Conservation (phyloP, 2,888 invertebrate genomes). For the Pinctada fucata region DNA sequence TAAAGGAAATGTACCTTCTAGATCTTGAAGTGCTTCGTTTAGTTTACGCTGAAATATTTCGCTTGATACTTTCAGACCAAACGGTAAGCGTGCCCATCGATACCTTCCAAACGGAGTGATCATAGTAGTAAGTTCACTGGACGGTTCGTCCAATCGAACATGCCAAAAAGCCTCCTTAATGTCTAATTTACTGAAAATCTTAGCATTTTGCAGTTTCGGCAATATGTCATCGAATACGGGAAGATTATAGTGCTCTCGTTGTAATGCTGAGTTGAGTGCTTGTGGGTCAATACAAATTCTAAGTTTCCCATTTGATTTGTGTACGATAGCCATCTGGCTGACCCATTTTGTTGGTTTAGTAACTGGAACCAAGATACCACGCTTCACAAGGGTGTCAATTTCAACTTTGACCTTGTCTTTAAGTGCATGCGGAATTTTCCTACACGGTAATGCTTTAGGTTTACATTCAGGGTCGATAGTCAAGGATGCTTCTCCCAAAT, state of each 20-base stretch:
- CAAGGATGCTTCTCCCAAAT: constrained; percentile 23
- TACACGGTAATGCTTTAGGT: constrained; percentile 20
- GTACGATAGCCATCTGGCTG: not conserved
- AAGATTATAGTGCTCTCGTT: constrained; percentile 41
- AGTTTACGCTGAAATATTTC: constrained; percentile 37
- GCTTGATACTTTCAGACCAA: constrained; percentile 41
- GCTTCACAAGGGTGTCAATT: constrained; percentile 26
- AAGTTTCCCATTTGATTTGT: constrained; percentile 35
- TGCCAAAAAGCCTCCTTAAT: constrained; percentile 51
- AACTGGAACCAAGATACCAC: constrained; percentile 19
- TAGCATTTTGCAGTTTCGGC: constrained; percentile 42
- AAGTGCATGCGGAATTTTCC: constrained; percentile 29
- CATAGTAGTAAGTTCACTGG: constrained; percentile 47
- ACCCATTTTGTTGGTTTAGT: constrained; percentile 40
- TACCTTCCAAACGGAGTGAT: constrained; percentile 47
- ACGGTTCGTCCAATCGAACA: constrained; percentile 42
- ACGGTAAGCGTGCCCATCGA: constrained; percentile 43
- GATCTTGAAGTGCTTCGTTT: constrained; percentile 33
- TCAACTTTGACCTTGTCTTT: constrained; percentile 26
- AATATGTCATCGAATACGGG: constrained; percentile 51
- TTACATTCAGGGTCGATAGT: constrained; percentile 14
- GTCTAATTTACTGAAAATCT: constrained; percentile 48
- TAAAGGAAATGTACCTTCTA: constrained; percentile 38
- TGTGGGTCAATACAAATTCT: constrained; percentile 51
- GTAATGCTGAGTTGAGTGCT: constrained; percentile 43